Percentiles rank a stretch among this genome's conserved stretches.
Conservation (phyloP, 2,888 invertebrate species). For the Parascotia fuliginaria region DNA sequence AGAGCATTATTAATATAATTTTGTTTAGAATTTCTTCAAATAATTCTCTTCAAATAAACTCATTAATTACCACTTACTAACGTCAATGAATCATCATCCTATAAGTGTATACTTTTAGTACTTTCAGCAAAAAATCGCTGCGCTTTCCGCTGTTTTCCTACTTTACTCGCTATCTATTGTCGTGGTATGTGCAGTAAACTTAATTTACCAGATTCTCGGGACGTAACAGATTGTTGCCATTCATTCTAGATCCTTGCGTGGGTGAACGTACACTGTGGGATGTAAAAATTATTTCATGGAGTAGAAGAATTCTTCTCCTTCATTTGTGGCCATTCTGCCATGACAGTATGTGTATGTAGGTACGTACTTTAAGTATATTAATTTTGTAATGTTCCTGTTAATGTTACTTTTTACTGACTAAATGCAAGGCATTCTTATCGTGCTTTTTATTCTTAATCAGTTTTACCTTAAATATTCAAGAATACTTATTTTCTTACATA, state of each 20-base stretch:
- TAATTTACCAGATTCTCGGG: conserved; percentile 37
- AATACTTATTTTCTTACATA: no score
- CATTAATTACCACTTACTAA: no score
- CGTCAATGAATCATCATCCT: no score
- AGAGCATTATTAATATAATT: no score
- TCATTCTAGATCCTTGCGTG: conserved; percentile 16
- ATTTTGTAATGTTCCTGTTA: no score
- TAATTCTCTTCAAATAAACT: no score
- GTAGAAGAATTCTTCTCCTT: conserved; percentile 7
- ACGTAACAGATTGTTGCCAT: conserved; percentile 31
- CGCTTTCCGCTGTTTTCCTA: background rate
- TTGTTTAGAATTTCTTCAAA: no score
- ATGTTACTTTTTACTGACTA: no score
- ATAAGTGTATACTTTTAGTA: no score
- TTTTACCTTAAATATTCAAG: no score
- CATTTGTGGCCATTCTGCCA: conserved; percentile 2
- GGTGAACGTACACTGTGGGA: background rate
- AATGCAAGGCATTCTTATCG: no score
- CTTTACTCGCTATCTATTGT: background rate
- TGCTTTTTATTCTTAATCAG: no score
- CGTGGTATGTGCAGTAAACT: conserved; percentile 26
- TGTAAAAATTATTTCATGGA: conserved; percentile 4
- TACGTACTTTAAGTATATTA: background rate
- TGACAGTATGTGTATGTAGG: background rate
- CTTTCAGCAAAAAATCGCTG: background rate